These are phyloP conservation scores for Phrynocephalus forsythii DNA, from an alignment of 2,797 vertebrate genomes.

Conservation along the genomic window DNA sequence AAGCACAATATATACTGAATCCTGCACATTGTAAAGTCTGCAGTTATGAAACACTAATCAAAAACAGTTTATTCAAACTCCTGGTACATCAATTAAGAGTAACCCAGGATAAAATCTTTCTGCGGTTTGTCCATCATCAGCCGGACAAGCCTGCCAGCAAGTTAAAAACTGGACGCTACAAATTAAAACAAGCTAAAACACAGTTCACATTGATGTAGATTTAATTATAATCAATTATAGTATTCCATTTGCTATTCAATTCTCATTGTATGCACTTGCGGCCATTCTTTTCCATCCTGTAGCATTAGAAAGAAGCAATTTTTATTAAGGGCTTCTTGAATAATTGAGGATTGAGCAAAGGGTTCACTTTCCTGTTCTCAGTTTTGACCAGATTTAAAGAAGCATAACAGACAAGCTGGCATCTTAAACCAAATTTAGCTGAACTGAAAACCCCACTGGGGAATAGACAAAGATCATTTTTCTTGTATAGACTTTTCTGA, in stretches of 20 bases:
- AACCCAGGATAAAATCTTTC: background rate
- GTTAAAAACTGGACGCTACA: slow-evolving; percentile 73
- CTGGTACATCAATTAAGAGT: background rate
- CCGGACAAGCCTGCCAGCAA: slow-evolving; percentile 63
- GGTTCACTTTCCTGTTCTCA: slow-evolving; percentile 13
- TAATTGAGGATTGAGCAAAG: slow-evolving; percentile 40
- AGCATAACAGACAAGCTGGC: slow-evolving; percentile 13
- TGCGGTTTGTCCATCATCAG: slow-evolving; percentile 61
- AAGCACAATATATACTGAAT: slow-evolving; percentile 77
- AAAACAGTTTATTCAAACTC: background rate
- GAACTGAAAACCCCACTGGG: slow-evolving; percentile 36
- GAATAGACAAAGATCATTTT: background rate
- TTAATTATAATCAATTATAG: slow-evolving; percentile 71
- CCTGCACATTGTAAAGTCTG: slow-evolving; percentile 76
- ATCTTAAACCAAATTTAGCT: slow-evolving; percentile 24
- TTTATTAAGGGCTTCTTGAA: slow-evolving; percentile 53
- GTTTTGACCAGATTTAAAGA: slow-evolving; percentile 53
- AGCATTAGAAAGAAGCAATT: slow-evolving; percentile 45
- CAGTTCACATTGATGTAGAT: slow-evolving; percentile 70
- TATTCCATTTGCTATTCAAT: slow-evolving; percentile 69
- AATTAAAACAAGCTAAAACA: slow-evolving; percentile 67
- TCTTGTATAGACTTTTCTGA: slow-evolving; percentile 5
- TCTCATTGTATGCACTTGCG: slow-evolving; percentile 52
- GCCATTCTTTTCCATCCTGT: slow-evolving; percentile 48
- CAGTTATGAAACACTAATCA: slow-evolving; percentile 62